These are phyloP conservation scores for Bothrops alternatus DNA, from an alignment of 2,797 vertebrate species.

Conservation along the genomic window DNA sequence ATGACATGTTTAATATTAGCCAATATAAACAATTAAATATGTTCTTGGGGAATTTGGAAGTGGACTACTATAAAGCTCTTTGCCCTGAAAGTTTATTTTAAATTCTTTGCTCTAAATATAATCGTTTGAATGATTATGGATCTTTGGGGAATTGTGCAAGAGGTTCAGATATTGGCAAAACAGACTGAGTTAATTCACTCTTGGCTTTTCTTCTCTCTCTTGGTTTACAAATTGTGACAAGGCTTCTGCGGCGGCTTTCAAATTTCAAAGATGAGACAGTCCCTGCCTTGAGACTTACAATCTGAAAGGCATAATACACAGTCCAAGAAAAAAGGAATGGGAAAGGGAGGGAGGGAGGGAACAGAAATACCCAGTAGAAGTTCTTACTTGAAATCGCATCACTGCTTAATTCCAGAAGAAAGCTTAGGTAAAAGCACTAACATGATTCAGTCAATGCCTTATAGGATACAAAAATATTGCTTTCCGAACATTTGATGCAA, in stretches of 20 bases:
- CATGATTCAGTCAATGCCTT: neutral
- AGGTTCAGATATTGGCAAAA: neutral
- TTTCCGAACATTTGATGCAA: neutral
- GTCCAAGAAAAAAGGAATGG: neutral
- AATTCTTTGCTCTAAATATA: neutral
- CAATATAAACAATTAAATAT: neutral
- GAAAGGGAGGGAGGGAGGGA: neutral
- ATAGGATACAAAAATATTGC: neutral
- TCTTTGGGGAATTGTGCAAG: neutral
- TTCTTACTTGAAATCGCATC: neutral
- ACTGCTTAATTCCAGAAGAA: neutral
- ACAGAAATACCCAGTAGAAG: neutral
- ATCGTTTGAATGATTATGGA: neutral
- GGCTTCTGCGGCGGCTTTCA: neutral
- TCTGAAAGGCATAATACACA: neutral
- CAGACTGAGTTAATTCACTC: neutral
- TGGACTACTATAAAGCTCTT: neutral
- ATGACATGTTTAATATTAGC: neutral
- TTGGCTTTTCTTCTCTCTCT: neutral
- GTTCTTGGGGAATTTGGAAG: neutral
- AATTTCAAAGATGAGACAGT: neutral
- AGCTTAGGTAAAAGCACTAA: neutral
- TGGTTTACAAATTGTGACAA: neutral
- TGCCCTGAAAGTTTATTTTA: neutral
- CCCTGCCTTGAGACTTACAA: neutral